These are phyloP conservation scores for Ceratina australensis DNA, from an alignment of 1,140 invertebrate genomes.

Conservation along the genomic window DNA sequence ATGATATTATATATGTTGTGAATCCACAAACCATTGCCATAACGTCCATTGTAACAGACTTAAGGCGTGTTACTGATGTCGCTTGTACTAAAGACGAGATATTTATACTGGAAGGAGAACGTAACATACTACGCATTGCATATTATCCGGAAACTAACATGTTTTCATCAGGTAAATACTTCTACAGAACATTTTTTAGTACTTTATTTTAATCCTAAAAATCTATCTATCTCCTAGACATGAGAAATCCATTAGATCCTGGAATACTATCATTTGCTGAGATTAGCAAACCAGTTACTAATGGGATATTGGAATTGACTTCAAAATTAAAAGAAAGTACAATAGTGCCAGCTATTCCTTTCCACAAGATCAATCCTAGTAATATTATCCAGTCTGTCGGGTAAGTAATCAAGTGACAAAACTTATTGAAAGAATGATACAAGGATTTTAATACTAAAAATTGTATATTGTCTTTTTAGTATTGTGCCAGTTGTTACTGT, in stretches of 20 bases:
- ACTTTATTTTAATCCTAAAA: background rate
- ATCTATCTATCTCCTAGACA: conserved; percentile 42
- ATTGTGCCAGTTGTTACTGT: conserved; percentile 66
- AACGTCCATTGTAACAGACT: conserved; percentile 77
- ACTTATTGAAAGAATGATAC: background rate
- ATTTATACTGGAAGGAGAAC: conserved; percentile 86
- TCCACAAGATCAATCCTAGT: conserved; percentile 73
- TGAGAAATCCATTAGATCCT: conserved; percentile 59
- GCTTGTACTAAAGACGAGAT: conserved; percentile 88
- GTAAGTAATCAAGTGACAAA: conserved; percentile 54
- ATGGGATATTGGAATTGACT: conserved; percentile 72
- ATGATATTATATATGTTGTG: conserved; percentile 86
- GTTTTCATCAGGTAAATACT: conserved; percentile 66
- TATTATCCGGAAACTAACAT: conserved; percentile 79
- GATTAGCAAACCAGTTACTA: conserved; percentile 74
- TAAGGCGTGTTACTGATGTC: conserved; percentile 80
- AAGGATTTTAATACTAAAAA: conserved; percentile 1
- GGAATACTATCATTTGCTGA: conserved; percentile 67
- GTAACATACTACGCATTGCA: conserved; percentile 84
- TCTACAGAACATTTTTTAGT: background rate
- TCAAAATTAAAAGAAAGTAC: conserved; percentile 75
- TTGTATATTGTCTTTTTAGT: conserved; percentile 55
- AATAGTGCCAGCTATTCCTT: conserved; percentile 75
- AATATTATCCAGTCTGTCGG: conserved; percentile 74
- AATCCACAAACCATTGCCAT: conserved; percentile 83